A percentile compares a stretch with the other conserved stretches of the same genome.
Conservation (phyloP, 2,113 vertebrate species). For the Pelmatolapia mariae region DNA sequence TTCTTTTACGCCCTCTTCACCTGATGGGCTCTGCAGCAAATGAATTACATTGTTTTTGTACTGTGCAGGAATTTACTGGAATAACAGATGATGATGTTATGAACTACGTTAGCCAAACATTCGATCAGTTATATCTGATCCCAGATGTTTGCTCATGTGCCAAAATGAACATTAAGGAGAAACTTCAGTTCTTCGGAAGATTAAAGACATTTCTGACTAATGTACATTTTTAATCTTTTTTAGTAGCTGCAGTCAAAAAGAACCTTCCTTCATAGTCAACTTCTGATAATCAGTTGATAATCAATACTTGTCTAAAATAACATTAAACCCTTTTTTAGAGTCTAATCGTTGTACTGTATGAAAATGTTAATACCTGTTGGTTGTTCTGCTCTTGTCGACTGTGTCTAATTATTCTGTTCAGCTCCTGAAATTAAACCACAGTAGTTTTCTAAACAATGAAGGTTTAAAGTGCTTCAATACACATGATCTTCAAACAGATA, state of each 20-base stretch:
- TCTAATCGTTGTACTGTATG: not conserved
- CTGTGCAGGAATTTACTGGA: not conserved
- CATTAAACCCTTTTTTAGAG: not conserved
- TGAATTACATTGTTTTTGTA: not conserved
- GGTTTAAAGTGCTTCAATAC: not conserved
- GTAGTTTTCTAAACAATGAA: not conserved
- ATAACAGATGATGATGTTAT: not conserved
- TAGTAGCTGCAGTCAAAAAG: no score
- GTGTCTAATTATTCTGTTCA: not conserved
- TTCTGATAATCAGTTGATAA: not conserved
- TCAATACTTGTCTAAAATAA: not conserved
- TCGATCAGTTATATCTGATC: not conserved
- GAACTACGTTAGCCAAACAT: not conserved
- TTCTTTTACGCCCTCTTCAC: not conserved
- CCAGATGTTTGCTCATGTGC: not conserved
- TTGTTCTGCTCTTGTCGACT: not conserved
- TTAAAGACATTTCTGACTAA: not conserved
- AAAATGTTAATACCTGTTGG: not conserved
- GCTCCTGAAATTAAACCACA: constrained; percentile 16
- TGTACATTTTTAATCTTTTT: no score
- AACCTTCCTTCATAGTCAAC: not conserved
- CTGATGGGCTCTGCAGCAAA: constrained; percentile 13
- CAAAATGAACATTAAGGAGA: not conserved
- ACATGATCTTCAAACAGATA: not conserved
- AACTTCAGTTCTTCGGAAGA: not conserved